Evolutionary conservation across 2,888 invertebrate genomes (phyloP), one percentile per base, ranked within the genome.

Genomic region (Pristionchus mayeri): DNA sequence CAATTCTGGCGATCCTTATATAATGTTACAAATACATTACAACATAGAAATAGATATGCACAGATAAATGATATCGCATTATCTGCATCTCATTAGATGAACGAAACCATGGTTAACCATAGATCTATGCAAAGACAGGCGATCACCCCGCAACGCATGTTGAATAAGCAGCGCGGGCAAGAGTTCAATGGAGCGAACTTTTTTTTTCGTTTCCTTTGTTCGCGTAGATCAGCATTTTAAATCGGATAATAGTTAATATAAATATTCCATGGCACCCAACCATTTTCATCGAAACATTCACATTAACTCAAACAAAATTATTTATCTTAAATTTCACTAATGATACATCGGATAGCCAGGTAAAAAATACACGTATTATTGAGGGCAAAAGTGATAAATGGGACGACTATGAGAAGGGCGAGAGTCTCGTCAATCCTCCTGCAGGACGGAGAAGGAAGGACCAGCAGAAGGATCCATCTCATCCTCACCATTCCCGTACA

Each of bases 121-220:
- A n/a, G n/a, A n/a, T n/a, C n/a, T 52, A 52, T 27, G 27, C 16
- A 60, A 27, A 27, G 11, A 27, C 57, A 27, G 30, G 13, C 9
- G 57, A 27, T 27, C 13, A 18, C 16, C 57, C 27, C 57, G 57
- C 57, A 60, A 63, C 63, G 63, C 60, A 60, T 13, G 4, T 9
- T 9, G 27, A n/a, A n/a, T n/a, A 60, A 18, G 63, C 63, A 34
- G 34, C 34, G 63, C 63, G 63, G 63, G n/a, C n/a, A 4, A 16
- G n/a, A 63, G 63, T 63, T 63, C 63, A 18, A 34, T 34, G 63
- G 63, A 63, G 63, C 63, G 21, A 60, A n/a, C n/a, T 44, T 44
- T 44, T 44, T 44, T 44, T 44, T 9, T 9, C 6, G 13, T 13
- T 44, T 9, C 13, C 13, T 44, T 44, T 44, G 13, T 9, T 44